These are phyloP conservation scores for Microtus californicus DNA, from an alignment of 2,797 vertebrate genomes.

Conservation along the genomic window DNA sequence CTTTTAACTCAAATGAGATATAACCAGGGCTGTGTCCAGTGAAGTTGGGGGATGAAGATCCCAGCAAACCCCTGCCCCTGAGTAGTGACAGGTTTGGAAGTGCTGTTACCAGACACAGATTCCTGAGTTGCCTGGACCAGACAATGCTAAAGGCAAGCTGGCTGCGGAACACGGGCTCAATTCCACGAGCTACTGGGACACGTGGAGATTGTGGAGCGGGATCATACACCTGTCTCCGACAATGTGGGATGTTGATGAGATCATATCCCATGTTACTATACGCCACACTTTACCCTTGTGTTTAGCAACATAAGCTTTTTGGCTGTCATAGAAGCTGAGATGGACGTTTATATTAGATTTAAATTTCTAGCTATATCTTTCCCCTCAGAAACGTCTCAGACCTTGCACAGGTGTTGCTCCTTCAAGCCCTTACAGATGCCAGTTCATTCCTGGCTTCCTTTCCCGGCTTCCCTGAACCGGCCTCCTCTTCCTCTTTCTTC, in stretches of 20 bases:
- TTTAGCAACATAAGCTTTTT: not conserved
- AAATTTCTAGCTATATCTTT: not conserved
- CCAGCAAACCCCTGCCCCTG: not conserved
- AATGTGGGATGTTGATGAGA: not conserved
- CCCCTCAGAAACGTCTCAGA: not conserved
- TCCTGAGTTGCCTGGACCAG: not conserved
- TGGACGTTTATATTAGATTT: not conserved
- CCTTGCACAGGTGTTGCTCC: not conserved
- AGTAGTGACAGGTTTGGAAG: not conserved
- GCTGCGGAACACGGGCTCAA: not conserved
- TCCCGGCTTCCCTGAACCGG: fast-evolving
- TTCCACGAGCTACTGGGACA: not conserved
- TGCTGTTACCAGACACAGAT: not conserved
- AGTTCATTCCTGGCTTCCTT: not conserved
- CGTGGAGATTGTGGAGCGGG: fast-evolving
- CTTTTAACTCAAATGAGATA: not conserved
- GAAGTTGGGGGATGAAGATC: not conserved
- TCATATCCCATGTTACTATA: too few relatives aligned
- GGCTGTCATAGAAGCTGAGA: not conserved
- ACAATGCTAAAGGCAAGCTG: not conserved
- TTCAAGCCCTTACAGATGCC: not conserved
- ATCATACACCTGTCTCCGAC: fast-evolving
- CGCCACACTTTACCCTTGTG: not conserved
- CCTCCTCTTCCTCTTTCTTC: not conserved
- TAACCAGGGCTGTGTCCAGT: not conserved